Evolutionary conservation across 2,888 invertebrate genomes (phyloP).

Genomic region (Sminthurinus aureus): DNA sequence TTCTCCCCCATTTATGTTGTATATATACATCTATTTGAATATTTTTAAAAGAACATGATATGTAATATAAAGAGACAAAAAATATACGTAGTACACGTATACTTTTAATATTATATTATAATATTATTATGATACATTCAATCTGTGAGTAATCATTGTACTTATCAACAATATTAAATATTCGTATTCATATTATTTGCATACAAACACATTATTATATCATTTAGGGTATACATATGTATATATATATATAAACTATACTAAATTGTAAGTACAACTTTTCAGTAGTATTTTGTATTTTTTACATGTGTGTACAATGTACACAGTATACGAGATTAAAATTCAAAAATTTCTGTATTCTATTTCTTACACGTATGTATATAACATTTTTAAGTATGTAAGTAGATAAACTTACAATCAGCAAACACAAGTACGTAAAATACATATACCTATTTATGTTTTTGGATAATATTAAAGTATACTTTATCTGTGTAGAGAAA

Average conservation of each 20-base stretch:
- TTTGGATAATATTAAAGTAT: too few species aligned
- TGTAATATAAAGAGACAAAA: too few species aligned
- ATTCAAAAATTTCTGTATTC: not conserved
- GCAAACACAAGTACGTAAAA: too few species aligned
- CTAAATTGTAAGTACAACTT: not conserved
- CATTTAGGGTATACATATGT: not conserved
- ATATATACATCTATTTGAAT: not conserved
- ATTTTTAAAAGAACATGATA: too few species aligned
- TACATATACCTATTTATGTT: too few species aligned
- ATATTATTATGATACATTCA: too few species aligned
- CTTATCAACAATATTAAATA: not conserved
- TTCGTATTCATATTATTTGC: not conserved
- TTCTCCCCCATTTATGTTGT: not conserved
- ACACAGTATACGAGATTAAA: not conserved
- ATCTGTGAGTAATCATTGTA: not conserved
- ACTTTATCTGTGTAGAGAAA: too few species aligned
- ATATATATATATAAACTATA: not conserved
- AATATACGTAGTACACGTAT: too few species aligned
- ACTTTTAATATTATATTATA: too few species aligned
- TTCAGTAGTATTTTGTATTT: not conserved
- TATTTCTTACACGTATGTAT: too few species aligned
- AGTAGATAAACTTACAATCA: too few species aligned
- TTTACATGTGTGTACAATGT: not conserved
- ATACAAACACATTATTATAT: not conserved
- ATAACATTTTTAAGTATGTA: too few species aligned